These are phyloP conservation scores for Glossophaga mutica DNA, from an alignment of 2,797 vertebrate genomes.

Conservation along the genomic window DNA sequence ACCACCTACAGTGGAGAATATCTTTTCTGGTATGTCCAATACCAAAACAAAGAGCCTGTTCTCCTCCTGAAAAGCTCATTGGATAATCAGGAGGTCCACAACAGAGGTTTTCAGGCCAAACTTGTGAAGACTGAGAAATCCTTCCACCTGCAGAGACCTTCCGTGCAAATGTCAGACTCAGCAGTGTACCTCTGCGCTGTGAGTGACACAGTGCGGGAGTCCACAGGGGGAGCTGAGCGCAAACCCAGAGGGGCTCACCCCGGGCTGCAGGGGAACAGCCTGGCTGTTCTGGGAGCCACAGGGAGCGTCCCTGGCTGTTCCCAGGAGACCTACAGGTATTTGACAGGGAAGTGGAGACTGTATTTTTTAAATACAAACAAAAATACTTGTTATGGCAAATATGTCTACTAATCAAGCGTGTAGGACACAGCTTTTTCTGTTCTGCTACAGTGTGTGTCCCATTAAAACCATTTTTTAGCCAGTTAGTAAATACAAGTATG, in stretches of 20 bases:
- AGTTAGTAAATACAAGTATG: not conserved
- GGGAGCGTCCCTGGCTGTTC: not conserved
- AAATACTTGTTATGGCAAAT: not conserved
- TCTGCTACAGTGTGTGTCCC: not conserved
- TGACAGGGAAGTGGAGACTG: not conserved
- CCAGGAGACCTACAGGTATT: not conserved
- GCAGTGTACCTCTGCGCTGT: conserved; percentile 37
- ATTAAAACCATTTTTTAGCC: not conserved
- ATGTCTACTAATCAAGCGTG: not conserved
- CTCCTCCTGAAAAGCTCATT: not conserved
- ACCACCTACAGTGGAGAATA: accelerated
- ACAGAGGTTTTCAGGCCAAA: not conserved
- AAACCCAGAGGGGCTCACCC: not conserved
- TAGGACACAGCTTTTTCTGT: not conserved
- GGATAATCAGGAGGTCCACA: not conserved
- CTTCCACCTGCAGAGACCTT: conserved; percentile 15
- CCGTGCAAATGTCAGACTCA: not conserved
- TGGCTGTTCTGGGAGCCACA: not conserved
- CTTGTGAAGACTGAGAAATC: not conserved
- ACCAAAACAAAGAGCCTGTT: not conserved
- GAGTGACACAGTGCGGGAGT: conserved; percentile 13
- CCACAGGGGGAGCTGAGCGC: not conserved
- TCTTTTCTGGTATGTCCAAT: not conserved
- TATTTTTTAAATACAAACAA: not conserved
- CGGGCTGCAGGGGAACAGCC: no score